A percentile compares a stretch with the other conserved stretches of the same genome.
Evolutionary conservation across 1,140 invertebrate genomes (phyloP).

Genomic region (Calliopsis andreniformis): DNA sequence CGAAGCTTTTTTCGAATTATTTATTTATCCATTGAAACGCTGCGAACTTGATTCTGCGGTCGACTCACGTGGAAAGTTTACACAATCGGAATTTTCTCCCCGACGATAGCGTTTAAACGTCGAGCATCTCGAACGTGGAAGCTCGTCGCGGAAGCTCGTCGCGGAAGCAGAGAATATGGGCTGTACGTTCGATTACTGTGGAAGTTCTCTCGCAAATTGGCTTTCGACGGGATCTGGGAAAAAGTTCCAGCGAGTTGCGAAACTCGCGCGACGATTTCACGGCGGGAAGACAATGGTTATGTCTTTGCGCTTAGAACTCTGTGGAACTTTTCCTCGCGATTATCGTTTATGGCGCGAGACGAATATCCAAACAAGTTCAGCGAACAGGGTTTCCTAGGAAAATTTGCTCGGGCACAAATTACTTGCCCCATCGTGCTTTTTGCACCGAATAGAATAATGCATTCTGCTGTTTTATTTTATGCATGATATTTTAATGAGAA

Average conservation of each 20-base stretch:
- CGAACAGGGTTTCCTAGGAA: not conserved
- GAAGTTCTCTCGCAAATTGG: not conserved
- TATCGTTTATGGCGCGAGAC: constrained; percentile 39
- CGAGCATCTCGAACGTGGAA: not conserved
- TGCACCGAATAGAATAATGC: constrained; percentile 9
- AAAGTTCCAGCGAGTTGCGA: constrained; percentile 4
- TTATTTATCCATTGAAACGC: not conserved
- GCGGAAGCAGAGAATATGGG: too few relatives aligned
- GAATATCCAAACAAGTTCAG: constrained; percentile 37
- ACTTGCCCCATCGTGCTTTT: not conserved
- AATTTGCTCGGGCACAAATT: not conserved
- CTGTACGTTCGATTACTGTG: constrained; percentile 14
- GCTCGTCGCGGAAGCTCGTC: not conserved
- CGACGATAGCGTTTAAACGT: not conserved
- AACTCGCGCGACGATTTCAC: not conserved
- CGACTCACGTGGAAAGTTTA: not conserved
- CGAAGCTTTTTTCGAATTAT: not conserved
- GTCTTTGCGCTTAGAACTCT: not conserved
- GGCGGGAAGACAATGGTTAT: constrained; percentile 23
- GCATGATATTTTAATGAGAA: not conserved
- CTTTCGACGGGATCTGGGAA: not conserved
- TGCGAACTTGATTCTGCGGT: too few relatives aligned
- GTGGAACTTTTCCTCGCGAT: constrained; percentile 36
- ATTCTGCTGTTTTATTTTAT: not conserved
- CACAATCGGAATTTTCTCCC: not conserved